These are phyloP conservation scores for Lasioglossum leucozonium DNA, from an alignment of 2,888 invertebrate genomes.

Conservation along the genomic window DNA sequence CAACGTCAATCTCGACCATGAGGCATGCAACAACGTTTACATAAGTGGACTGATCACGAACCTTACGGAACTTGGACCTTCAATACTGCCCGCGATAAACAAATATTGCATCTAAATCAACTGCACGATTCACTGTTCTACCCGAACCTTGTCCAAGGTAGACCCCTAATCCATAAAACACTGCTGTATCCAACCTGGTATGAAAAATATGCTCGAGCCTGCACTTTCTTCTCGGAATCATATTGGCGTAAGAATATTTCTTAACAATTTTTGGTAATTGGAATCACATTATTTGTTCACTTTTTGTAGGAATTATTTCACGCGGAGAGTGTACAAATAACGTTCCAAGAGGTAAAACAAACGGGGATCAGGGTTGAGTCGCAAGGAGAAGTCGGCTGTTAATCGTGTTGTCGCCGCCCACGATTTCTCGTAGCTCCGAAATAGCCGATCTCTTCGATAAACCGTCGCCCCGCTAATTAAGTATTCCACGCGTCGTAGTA, in stretches of 20 bases:
- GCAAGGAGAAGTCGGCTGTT: background rate
- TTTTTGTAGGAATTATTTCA: no score
- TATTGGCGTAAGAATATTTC: no score
- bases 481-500: background rate
- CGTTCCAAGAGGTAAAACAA: no score
- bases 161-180: background rate
- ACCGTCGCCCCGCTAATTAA: background rate
- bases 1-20: constrained; percentile 49
- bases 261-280: no score
- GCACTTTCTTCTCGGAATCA: no score
- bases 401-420: background rate
- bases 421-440: background rate
- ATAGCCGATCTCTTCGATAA: background rate
- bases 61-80: background rate
- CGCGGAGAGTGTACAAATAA: no score
- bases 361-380: background rate
- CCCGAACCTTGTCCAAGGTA: background rate
- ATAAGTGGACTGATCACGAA: constrained; percentile 38
- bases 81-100: background rate
- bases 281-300: no score
- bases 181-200: background rate
- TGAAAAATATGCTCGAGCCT: background rate
- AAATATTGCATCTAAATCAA: background rate
- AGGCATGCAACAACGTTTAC: constrained; percentile 36
- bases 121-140: background rate